Conservation (phyloP, 2,888 invertebrate species). For the Ormyrus pomaceus region DNA sequence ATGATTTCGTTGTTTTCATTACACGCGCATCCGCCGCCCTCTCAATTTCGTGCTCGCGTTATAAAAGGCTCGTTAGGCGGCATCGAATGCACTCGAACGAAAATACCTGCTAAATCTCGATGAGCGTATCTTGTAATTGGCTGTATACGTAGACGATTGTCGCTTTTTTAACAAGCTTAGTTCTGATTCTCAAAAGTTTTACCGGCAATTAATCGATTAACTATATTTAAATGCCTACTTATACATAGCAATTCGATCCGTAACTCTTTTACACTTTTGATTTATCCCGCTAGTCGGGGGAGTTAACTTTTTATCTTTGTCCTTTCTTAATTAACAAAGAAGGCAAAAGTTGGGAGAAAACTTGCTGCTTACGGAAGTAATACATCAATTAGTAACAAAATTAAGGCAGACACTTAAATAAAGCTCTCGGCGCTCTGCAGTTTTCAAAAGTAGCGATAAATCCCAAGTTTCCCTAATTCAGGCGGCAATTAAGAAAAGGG, state of each 20-base stretch:
- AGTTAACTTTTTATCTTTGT: too few species aligned
- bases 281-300: not conserved
- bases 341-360: too few species aligned
- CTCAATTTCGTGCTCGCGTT: not conserved
- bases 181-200: not conserved
- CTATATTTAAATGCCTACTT: not conserved
- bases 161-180: slow-evolving; percentile 2
- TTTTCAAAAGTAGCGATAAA: too few species aligned
- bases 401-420: too few species aligned
- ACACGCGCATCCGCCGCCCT: not conserved
- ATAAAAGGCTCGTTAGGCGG: slow-evolving; percentile 30
- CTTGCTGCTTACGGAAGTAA: too few species aligned
- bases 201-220: slow-evolving; percentile 14
- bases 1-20: not conserved
- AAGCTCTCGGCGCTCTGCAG: too few species aligned
- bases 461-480: not conserved
- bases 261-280: not conserved
- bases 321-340: too few species aligned
- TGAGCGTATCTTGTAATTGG: slow-evolving; percentile 16
- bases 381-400: too few species aligned
- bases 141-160: not conserved
- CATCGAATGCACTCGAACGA: slow-evolving; percentile 12
- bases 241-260: too few species aligned
- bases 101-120: slow-evolving; percentile 5
- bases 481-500: slow-evolving; percentile 20